Evolutionary conservation across 1,140 invertebrate genomes (phyloP).

Genomic region (Macrocentrus cingulum): DNA sequence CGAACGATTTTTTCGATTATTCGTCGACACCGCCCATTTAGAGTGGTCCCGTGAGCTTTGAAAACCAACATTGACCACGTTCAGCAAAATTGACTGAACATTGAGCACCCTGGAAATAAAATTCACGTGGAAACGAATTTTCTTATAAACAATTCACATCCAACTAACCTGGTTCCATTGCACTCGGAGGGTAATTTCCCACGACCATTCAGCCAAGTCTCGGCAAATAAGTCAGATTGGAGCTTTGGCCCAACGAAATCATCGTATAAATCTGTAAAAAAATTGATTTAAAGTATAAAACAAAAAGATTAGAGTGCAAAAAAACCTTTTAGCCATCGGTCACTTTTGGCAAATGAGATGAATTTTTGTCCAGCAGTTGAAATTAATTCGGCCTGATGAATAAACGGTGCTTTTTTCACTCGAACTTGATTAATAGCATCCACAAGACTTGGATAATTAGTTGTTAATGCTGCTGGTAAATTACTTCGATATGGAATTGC

Average conservation of each 20-base stretch:
- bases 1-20: constrained; percentile 56
- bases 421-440: constrained; percentile 65
- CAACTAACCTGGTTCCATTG: constrained; percentile 46
- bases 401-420: constrained; percentile 66
- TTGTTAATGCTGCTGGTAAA: constrained; percentile 59
- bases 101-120: constrained; percentile 67
- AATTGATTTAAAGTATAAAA: no score
- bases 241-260: constrained; percentile 76
- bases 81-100: constrained; percentile 64
- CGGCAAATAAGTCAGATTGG: constrained; percentile 71
- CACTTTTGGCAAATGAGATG: constrained; percentile 77
- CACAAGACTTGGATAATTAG: constrained; percentile 63
- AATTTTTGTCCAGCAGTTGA: constrained; percentile 66
- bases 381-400: constrained; percentile 61
- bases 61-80: constrained; percentile 64
- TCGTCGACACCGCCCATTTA: constrained; percentile 82
- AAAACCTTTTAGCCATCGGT: constrained; percentile 69
- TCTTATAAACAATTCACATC: no score
- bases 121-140: constrained; percentile 13
- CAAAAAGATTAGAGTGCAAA: constrained; percentile 14
- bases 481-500: constrained; percentile 68
- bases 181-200: constrained; percentile 73
- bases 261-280: constrained; percentile 75
- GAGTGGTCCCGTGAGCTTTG: constrained; percentile 82
- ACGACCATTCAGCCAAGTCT: constrained; percentile 86